These are phyloP conservation scores for Pseudocheirus occidentalis DNA, from an alignment of 2,797 vertebrate genomes.

Conservation along the genomic window DNA sequence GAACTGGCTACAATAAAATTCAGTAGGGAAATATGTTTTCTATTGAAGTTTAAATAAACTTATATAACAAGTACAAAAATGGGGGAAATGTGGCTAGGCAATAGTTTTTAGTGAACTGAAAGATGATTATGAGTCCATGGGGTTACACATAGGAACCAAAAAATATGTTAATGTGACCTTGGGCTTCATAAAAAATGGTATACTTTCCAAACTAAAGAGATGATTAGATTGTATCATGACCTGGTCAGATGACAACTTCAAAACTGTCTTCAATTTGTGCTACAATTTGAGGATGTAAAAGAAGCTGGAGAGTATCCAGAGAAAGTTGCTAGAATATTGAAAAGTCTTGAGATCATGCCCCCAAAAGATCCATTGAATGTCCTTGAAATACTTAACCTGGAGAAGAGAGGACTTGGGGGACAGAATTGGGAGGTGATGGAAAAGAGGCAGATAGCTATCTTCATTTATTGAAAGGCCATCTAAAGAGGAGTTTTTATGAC, in stretches of 20 bases:
- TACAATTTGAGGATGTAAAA: neutral
- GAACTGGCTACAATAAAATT: neutral
- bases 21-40: neutral
- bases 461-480: neutral
- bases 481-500: neutral
- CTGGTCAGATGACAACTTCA: neutral
- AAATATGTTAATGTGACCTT: neutral
- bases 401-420: neutral
- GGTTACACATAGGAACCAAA: neutral
- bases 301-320: neutral
- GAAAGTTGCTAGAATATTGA: neutral
- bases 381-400: neutral
- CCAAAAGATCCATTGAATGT: neutral
- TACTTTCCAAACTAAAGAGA: neutral
- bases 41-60: neutral
- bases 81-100: neutral
- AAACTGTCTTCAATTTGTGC: neutral
- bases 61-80: neutral
- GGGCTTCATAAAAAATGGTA: neutral
- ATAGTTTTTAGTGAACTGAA: neutral
- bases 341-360: neutral
- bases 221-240: neutral
- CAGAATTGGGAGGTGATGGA: neutral
- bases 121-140: neutral
- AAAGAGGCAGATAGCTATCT: neutral